Percentiles rank a stretch among this genome's conserved stretches.
Conservation (phyloP, 2,113 vertebrate species). For the Anoura caudifer region DNA sequence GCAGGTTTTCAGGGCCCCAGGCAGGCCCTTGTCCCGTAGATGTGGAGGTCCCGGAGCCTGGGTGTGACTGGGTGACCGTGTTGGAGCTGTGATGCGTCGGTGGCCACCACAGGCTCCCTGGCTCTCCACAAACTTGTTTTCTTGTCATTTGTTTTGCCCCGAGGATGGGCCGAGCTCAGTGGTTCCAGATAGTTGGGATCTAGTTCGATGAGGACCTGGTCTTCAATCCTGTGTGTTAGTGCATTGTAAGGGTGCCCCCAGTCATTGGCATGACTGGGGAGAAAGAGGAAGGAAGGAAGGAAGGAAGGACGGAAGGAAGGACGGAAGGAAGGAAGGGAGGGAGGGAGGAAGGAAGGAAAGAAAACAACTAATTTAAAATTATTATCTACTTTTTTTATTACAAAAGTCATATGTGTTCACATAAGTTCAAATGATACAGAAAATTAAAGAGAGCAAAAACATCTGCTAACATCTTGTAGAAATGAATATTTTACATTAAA, state of each 20-base stretch:
- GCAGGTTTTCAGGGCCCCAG: rapidly evolving
- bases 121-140: neutral
- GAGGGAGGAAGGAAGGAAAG: neutral
- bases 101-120: no score
- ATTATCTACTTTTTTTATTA: neutral
- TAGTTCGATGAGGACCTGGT: neutral
- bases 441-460: neutral
- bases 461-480: neutral
- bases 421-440: neutral
- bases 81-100: neutral
- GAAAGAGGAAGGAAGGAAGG: neutral
- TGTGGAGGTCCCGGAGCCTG: neutral
- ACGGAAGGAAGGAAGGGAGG: neutral
- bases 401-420: neutral
- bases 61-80: no score
- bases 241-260: neutral
- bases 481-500: neutral
- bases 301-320: neutral
- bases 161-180: neutral
- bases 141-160: neutral
- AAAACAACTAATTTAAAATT: neutral
- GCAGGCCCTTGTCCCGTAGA: neutral
- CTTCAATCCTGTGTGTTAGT: neutral
- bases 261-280: neutral
- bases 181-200: neutral